Conservation (phyloP, 2,888 invertebrate genomes). For the Amorpha juglandis region DNA sequence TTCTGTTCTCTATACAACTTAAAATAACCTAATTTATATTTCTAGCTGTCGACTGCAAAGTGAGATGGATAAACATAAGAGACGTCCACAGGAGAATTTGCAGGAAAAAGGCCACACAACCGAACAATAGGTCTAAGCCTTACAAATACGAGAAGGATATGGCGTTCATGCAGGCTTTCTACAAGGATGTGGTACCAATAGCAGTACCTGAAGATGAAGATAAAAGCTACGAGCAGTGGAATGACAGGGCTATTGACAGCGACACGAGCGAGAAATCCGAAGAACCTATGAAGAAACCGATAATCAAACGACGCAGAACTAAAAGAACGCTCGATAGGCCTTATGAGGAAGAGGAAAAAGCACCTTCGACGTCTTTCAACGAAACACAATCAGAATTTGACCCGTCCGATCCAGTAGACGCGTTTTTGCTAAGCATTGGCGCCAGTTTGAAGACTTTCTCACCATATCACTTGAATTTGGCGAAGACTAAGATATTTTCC, state of each 20-base stretch:
- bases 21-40: slow-evolving; percentile 29
- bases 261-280: slow-evolving; percentile 52
- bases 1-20: too few species aligned
- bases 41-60: slow-evolving; percentile 74
- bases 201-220: slow-evolving; percentile 49
- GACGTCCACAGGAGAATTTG: slow-evolving; percentile 73
- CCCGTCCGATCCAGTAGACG: slow-evolving; percentile 67
- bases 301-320: slow-evolving; percentile 36
- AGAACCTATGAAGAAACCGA: slow-evolving; percentile 40
- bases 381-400: slow-evolving; percentile 60
- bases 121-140: slow-evolving; percentile 43
- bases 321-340: slow-evolving; percentile 33
- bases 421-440: slow-evolving; percentile 72
- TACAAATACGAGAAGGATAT: slow-evolving; percentile 74
- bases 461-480: slow-evolving; percentile 75
- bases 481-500: slow-evolving; percentile 76
- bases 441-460: slow-evolving; percentile 72
- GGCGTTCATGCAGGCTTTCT: slow-evolving; percentile 66
- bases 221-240: slow-evolving; percentile 45
- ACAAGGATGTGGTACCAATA: slow-evolving; percentile 59
- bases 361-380: slow-evolving; percentile 43
- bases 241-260: slow-evolving; percentile 35
- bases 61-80: slow-evolving; percentile 76
- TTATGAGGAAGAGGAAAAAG: slow-evolving; percentile 40
- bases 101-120: slow-evolving; percentile 46